These are phyloP conservation scores for Sarcophaga subvicina DNA, from an alignment of 2,888 invertebrate genomes.

Conservation along the genomic window DNA sequence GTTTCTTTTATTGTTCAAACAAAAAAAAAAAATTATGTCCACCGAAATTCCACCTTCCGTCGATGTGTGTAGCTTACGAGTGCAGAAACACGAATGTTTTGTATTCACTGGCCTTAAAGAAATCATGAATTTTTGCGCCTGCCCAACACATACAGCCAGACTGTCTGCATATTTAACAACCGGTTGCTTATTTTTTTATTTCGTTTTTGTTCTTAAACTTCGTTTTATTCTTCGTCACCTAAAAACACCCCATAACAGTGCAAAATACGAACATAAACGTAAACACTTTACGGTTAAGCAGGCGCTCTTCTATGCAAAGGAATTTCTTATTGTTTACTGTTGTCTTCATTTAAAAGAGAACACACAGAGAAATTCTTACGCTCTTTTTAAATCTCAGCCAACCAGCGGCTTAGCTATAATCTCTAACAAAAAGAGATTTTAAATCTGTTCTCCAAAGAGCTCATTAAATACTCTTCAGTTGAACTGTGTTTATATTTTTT, in stretches of 20 bases:
- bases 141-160: neutral
- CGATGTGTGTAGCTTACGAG: constrained; percentile 32
- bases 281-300: constrained; percentile 16
- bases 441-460: neutral
- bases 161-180: constrained; percentile 37
- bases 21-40: neutral
- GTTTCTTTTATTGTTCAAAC: too few species aligned
- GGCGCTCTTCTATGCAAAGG: too few species aligned
- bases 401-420: neutral
- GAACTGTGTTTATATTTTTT: neutral
- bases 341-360: neutral
- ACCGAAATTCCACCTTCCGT: constrained; percentile 8
- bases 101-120: neutral
- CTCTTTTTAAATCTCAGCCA: neutral
- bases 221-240: neutral
- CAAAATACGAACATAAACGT: neutral
- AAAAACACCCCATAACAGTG: constrained; percentile 16
- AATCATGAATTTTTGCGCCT: constrained; percentile 49
- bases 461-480: neutral
- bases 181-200: constrained; percentile 48
- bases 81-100: constrained; percentile 42
- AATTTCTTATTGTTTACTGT: too few species aligned
- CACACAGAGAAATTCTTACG: neutral
- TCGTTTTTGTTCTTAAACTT: constrained; percentile 27
- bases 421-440: neutral